A percentile compares a stretch with the other conserved stretches of the same genome.
These are phyloP conservation scores for Symphodus melops DNA, from an alignment of 2,113 vertebrate genomes.

Conservation along the genomic window DNA sequence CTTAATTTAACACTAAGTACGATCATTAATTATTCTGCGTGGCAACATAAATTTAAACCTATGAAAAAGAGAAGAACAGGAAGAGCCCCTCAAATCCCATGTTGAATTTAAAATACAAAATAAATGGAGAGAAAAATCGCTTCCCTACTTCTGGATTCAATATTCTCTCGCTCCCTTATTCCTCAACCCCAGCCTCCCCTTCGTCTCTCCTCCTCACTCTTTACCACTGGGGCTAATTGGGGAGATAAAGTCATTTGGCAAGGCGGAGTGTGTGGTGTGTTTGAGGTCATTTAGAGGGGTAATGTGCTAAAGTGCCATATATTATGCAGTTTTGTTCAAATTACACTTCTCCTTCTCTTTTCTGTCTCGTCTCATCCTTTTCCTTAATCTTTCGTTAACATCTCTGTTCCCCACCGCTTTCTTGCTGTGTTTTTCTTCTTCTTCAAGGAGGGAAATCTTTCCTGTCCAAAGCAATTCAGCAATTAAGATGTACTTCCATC, in stretches of 20 bases:
- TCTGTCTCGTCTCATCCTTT: constrained; percentile 21
- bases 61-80: constrained; percentile 1
- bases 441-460: constrained; percentile 46
- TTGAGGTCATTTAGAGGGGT: constrained; percentile 64
- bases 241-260: constrained; percentile 69
- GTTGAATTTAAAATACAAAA: constrained; percentile 19
- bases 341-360: constrained; percentile 57
- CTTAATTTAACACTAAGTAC: neutral
- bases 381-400: constrained; percentile 17
- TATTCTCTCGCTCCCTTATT: neutral
- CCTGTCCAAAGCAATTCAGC: constrained; percentile 62
- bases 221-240: constrained; percentile 60
- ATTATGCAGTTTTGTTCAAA: constrained; percentile 83
- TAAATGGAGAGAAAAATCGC: constrained; percentile 12
- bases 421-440: constrained; percentile 15
- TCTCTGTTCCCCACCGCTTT: constrained; percentile 12
- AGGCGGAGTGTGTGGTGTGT: constrained; percentile 25
- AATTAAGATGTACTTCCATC: constrained; percentile 53
- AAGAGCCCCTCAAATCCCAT: constrained; percentile 1
- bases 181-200: constrained; percentile 1
- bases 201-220: constrained; percentile 16
- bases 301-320: constrained; percentile 76
- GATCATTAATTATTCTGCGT: constrained; percentile 7
- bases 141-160: constrained; percentile 19
- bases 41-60: constrained; percentile 6